Percentiles rank a stretch among this genome's conserved stretches.
phyloP scores from a whole-genome alignment of 1,140 invertebrate genomes.

The Hermetia illucens region DNA sequence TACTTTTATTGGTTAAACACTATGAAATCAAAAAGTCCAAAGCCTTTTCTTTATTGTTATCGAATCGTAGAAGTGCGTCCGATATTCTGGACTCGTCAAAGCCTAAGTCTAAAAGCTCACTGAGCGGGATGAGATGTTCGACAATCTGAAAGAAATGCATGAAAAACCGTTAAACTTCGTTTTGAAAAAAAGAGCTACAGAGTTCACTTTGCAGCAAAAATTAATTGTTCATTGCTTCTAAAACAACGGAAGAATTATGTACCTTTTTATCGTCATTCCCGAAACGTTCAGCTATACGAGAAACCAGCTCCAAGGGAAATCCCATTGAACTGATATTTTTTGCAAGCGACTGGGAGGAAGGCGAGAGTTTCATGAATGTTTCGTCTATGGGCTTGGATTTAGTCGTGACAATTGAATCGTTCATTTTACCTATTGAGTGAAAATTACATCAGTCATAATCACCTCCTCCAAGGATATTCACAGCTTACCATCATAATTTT shows the following conservation, averaged over 20 bases:
- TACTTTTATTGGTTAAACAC: slow-evolving; percentile 14
- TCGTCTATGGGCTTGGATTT: too few species aligned
- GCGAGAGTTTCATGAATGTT: slow-evolving; percentile 39
- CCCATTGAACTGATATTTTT: slow-evolving; percentile 68
- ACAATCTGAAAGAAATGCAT: slow-evolving; percentile 46
- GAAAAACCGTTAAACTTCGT: too few species aligned
- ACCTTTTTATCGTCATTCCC: slow-evolving; percentile 78
- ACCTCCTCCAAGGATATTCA: slow-evolving; percentile 7
- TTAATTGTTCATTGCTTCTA: neutral
- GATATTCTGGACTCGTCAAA: slow-evolving; percentile 64
- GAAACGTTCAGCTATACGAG: slow-evolving; percentile 54
- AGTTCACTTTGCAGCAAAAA: slow-evolving; percentile 3
- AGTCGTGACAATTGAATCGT: slow-evolving; percentile 13
- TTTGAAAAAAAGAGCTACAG: slow-evolving; percentile 5
- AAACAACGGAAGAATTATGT: slow-evolving; percentile 14
- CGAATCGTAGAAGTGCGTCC: slow-evolving; percentile 54
- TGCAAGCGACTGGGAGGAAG: slow-evolving; percentile 47
- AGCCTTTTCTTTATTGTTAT: slow-evolving; percentile 75
- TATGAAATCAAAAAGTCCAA: slow-evolving; percentile 69
- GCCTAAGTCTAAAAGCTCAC: slow-evolving; percentile 65
- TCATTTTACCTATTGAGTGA: too few species aligned
- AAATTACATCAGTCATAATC: too few species aligned
- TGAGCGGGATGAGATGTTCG: slow-evolving; percentile 49
- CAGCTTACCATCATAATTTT: slow-evolving; percentile 8
- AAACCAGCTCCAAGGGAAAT: slow-evolving; percentile 61